Percentiles rank a stretch among this genome's conserved stretches.
phyloP scores from a whole-genome alignment of 2,888 invertebrate species.

The Mimachlamys varia region DNA sequence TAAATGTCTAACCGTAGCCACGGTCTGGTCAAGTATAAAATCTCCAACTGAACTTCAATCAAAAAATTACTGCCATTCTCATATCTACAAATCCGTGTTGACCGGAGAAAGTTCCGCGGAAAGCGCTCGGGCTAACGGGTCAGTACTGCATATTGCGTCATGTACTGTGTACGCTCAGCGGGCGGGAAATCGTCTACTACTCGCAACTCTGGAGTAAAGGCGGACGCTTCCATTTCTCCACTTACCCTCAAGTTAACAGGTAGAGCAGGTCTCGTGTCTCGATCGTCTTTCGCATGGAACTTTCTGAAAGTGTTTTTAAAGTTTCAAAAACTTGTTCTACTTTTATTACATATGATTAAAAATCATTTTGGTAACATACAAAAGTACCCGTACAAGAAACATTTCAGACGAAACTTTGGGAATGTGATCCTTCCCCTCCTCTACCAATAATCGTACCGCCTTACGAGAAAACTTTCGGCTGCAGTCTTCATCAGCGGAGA shows the following conservation, averaged over 20 bases:
- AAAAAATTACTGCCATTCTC: background rate
- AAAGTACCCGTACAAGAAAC: background rate
- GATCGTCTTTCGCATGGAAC: background rate
- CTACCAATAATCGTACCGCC: background rate
- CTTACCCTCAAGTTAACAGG: constrained; percentile 34
- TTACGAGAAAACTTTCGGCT: constrained; percentile 46
- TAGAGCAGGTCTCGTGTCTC: background rate
- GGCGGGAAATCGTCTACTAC: constrained; percentile 46
- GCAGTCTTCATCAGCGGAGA: constrained; percentile 40
- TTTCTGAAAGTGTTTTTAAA: background rate
- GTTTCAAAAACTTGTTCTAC: background rate
- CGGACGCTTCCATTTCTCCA: constrained; percentile 38
- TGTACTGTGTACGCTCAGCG: constrained; percentile 37
- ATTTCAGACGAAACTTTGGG: background rate
- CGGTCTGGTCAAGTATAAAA: too few relatives aligned
- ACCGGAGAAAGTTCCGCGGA: background rate
- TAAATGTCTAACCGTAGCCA: too few relatives aligned
- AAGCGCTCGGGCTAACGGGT: background rate
- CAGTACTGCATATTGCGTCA: background rate
- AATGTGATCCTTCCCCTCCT: constrained; percentile 18
- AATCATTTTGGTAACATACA: background rate
- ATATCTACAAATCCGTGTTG: background rate
- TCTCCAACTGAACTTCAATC: too few relatives aligned
- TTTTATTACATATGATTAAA: background rate
- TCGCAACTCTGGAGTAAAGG: constrained; percentile 19